These are phyloP conservation scores for Poeciliopsis gracilis DNA, from an alignment of 2,797 vertebrate genomes.

Conservation along the genomic window DNA sequence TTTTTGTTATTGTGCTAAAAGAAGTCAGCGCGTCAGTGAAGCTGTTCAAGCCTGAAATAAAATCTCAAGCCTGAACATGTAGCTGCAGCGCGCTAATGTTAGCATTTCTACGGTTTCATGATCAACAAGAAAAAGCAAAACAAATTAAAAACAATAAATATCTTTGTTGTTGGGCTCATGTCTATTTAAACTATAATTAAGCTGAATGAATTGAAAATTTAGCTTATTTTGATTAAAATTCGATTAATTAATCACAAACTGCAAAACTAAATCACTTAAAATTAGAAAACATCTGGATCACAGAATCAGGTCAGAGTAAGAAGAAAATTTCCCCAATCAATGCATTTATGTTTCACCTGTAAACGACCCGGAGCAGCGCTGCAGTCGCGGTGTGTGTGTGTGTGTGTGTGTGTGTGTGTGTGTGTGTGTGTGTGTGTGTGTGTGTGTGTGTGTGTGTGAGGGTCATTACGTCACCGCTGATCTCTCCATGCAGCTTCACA, in stretches of 20 bases:
- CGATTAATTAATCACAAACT: background rate
- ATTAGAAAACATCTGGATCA: background rate
- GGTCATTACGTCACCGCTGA: slow-evolving; percentile 2
- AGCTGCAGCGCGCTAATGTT: no score
- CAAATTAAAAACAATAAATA: no score
- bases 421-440: background rate
- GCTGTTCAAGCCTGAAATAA: background rate
- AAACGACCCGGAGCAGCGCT: background rate
- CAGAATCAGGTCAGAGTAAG: background rate
- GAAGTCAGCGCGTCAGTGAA: no score
- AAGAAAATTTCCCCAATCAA: background rate
- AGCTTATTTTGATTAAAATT: no score
- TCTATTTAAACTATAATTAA: no score
- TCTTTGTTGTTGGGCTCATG: no score
- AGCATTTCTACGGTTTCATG: no score
- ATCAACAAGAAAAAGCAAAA: no score
- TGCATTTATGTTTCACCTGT: background rate
- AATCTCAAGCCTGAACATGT: background rate
- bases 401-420: background rate
- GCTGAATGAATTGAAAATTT: no score
- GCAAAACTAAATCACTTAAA: background rate
- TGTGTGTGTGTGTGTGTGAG: background rate
- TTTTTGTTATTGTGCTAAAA: no score
- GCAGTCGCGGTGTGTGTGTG: no score
- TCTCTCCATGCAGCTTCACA: slow-evolving; percentile 20